A percentile compares a stretch with the other conserved stretches of the same genome.
phyloP scores from a whole-genome alignment of 2,797 vertebrate species.

The Clarias pachynema region DNA sequence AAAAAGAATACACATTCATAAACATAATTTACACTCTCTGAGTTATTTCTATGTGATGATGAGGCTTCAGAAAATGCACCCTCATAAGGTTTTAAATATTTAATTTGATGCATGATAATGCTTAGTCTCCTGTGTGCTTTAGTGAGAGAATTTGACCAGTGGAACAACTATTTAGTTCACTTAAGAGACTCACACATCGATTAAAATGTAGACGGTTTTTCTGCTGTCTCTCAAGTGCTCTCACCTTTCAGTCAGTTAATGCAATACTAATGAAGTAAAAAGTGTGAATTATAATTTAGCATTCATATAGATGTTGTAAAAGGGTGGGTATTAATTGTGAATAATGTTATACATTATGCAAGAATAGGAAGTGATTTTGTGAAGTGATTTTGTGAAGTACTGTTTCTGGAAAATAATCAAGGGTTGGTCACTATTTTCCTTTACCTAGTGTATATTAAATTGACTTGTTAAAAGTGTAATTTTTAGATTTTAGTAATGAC shows the following conservation, averaged over 20 bases:
- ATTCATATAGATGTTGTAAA: slow-evolving; percentile 4
- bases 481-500: neutral
- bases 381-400: neutral
- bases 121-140: slow-evolving; percentile 18
- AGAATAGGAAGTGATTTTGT: neutral
- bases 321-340: neutral
- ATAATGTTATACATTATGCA: neutral
- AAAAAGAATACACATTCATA: neutral
- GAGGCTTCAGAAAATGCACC: neutral
- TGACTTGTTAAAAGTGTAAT: neutral
- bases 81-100: slow-evolving; percentile 43
- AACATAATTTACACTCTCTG: neutral
- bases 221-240: neutral
- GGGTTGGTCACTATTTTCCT: too few species aligned
- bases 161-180: slow-evolving; percentile 27
- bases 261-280: slow-evolving; percentile 16
- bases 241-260: slow-evolving; percentile 21
- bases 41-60: neutral
- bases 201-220: slow-evolving; percentile 17
- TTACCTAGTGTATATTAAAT: neutral
- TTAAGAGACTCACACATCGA: slow-evolving; percentile 27
- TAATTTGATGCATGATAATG: slow-evolving; percentile 40
- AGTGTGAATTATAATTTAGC: slow-evolving; percentile 13
- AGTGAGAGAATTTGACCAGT: slow-evolving; percentile 1
- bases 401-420: neutral